A percentile compares a stretch with the other conserved stretches of the same genome.
These are phyloP conservation scores for Pionites leucogaster DNA, from an alignment of 2,113 vertebrate species.

Conservation along the genomic window DNA sequence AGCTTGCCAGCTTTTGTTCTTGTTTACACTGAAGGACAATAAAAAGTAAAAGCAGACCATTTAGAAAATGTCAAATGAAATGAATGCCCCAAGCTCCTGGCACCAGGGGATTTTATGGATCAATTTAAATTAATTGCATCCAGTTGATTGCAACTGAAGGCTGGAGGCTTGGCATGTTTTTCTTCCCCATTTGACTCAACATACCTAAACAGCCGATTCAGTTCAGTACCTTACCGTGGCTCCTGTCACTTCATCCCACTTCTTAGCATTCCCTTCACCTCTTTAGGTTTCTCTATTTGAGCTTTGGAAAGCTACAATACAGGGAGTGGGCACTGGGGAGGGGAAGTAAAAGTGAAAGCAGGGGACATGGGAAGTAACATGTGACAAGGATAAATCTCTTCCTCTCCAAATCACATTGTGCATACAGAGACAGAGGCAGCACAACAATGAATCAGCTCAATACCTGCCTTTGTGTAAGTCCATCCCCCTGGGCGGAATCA, in stretches of 20 bases:
- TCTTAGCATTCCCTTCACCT: not conserved
- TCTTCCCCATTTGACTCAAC: not conserved
- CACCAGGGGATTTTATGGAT: not conserved
- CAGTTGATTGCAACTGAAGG: not conserved
- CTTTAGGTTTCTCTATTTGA: not conserved
- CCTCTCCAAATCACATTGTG: not conserved
- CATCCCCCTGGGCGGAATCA: not conserved
- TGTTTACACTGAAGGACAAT: not conserved
- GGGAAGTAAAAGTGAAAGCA: not conserved
- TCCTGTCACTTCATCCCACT: not conserved
- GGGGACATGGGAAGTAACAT: not conserved
- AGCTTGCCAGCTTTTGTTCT: not conserved
- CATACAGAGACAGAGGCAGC: not conserved
- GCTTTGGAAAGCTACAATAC: not conserved
- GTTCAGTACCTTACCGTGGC: not conserved
- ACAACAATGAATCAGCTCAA: not conserved
- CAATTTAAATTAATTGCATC: slow-evolving; percentile 1
- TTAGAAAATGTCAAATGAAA: not conserved
- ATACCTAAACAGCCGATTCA: not conserved
- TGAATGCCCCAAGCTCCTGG: not conserved
- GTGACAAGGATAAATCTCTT: not conserved
- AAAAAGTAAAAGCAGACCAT: not conserved
- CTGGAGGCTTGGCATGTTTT: not conserved
- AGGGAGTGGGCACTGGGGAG: not conserved
- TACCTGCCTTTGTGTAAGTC: not conserved